Base-by-base conservation (phyloP, 2,113 vertebrate species). In the Coracopsis vasa region DNA sequence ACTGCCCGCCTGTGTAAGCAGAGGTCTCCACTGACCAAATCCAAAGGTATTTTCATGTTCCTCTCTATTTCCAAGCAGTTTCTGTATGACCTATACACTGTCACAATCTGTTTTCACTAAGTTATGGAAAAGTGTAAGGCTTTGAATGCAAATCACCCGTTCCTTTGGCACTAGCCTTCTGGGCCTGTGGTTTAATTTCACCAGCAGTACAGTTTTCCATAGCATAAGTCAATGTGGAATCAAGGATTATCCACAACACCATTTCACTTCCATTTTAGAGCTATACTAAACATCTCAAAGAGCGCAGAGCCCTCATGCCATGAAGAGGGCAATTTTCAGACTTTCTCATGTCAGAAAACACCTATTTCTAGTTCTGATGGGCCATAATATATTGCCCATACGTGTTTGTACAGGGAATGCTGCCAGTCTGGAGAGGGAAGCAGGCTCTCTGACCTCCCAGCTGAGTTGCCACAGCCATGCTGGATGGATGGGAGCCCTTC, bases 1-100 rank as follows among this genome's bases (percentile, higher is more conserved):
- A 3, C 47, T 48, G 51, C 67, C 58, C 0, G 0, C 5, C 67
- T 16, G 1, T 16, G 18, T 1, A n/a, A 20, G 54, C 1, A 8
- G 64, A 93, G 78, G 8, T 41, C 61, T 44, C 62, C 62, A 41
- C 16, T 28, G 42, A 50, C 33, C 9, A 1, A 82, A 75, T 14
- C 47, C 71, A 47, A 42, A 64, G 48, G 29, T 33, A 44, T 60
- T 69, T 71, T 29, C 51, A 35, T 1, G 9, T 16, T 37, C 20
- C 29, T 3, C 18, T 69, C 48, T 23, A 18, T 18, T 84, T 67
- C 84, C 75, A n/a, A 41, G 67, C 60, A 7, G 27, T 44, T 84
- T 53, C 54, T 54, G 4, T 21, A 37, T 4, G 50, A 73, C 37
- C 47, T 65, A 11, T 2, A 0, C 31, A 6, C 64, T 19, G 28